Percentiles rank a stretch among this genome's conserved stretches.
Conservation (phyloP, 1,140 invertebrate genomes). For the Acromyrmex charruanus region DNA sequence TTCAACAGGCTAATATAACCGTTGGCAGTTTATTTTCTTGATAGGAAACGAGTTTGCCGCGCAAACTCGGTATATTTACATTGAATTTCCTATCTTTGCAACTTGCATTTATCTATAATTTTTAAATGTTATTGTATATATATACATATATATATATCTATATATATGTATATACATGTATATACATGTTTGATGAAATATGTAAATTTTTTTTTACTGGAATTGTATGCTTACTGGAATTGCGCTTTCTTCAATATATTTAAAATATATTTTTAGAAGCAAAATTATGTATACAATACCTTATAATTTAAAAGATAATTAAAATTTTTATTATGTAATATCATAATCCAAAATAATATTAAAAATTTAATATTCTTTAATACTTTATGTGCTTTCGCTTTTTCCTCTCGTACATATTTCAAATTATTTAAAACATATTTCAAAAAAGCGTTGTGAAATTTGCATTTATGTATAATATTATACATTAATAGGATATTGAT, state of each 20-base stretch:
- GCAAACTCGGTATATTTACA: conserved; percentile 1
- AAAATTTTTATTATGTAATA: not conserved
- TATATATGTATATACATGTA: too few species aligned
- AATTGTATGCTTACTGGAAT: not conserved
- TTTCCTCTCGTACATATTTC: not conserved
- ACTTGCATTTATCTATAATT: conserved; percentile 27
- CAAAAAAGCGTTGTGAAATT: not conserved
- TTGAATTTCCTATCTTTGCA: conserved; percentile 1
- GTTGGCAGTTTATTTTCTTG: conserved; percentile 39
- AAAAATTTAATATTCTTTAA: not conserved
- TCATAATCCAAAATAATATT: not conserved
- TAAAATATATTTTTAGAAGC: conserved; percentile 2
- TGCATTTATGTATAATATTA: not conserved
- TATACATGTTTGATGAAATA: not conserved
- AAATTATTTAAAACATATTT: not conserved
- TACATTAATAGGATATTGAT: not conserved
- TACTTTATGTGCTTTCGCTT: not conserved
- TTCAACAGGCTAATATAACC: conserved; percentile 55
- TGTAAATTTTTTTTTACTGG: not conserved
- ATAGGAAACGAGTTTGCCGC: not conserved
- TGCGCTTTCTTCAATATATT: not conserved
- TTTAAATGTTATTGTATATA: conserved; percentile 15
- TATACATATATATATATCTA: too few species aligned
- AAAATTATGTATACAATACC: not conserved
- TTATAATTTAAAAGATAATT: not conserved